Evolutionary conservation across 2,888 invertebrate species (phyloP), one percentile per base, ranked within the genome.

Genomic region (Harpalus rubripes): DNA sequence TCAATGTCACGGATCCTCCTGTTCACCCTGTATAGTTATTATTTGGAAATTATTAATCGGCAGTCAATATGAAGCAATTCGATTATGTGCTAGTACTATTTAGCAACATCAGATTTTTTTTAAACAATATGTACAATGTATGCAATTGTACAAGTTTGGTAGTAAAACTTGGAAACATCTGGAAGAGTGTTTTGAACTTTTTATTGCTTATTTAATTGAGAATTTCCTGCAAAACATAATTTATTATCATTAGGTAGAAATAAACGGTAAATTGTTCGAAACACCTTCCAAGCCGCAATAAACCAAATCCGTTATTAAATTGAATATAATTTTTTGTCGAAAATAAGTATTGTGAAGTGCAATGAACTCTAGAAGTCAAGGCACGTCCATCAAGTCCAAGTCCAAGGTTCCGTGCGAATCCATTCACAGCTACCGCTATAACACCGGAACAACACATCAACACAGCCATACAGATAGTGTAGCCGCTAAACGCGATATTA

Each of bases 241-340:
- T 12, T 52, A 52, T 52, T 52, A 52, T 52, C 44, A 52, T 52
- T 52, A 52, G 5, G 32, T 32, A 32, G 32, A 52, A 52, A 12
- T 12, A 52, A 52, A 63, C 59, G 59, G 59, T 61, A 61, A 15
- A 61, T 61, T 61, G 44, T 52, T 52, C 10, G 10, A 10, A 32
- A 52, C 44, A 52, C 12, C 59, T 61, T 12, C 15, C 59, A 59
- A 59, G 18, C 59, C 16, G 63, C 63, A 63, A 63, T 63, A 63
- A 63, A 63, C 63, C 12, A 68, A 68, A 32, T 74, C 72, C 72
- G 72, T 74, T 74, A 74, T 74, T 39, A 74, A 74, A 74, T 74
- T 74, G n/a, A 74, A 74, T 74, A 44, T 41, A 44, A 22, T 74
- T 44, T 74, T 74, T 74, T 74, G 72, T 74, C 63, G 68, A 68